These are phyloP conservation scores for Trochalopteron elliotii DNA, from an alignment of 2,113 vertebrate species.

Conservation along the genomic window DNA sequence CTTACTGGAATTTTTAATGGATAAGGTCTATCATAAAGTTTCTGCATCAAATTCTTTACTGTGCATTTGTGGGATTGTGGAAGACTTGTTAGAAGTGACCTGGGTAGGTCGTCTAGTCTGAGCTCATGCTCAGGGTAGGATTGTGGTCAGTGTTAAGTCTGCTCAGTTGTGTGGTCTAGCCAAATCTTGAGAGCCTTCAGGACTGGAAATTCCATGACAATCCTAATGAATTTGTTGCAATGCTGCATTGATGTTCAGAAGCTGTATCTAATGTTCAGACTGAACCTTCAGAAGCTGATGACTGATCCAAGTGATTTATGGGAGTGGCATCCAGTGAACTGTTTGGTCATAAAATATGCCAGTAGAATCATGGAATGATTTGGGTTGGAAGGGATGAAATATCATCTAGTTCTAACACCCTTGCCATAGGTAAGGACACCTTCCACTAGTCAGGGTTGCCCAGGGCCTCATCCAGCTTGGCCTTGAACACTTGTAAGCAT, in stretches of 20 bases:
- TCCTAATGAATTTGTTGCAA: background rate
- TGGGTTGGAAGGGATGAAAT: background rate
- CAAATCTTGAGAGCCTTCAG: background rate
- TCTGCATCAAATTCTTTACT: background rate
- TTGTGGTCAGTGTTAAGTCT: background rate
- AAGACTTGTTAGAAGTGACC: background rate
- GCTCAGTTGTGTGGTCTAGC: background rate
- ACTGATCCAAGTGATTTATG: background rate
- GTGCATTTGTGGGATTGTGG: background rate
- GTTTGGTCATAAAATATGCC: background rate
- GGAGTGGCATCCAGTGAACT: background rate
- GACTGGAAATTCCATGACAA: background rate
- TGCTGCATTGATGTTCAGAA: background rate
- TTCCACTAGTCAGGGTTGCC: background rate
- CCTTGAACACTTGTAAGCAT: background rate
- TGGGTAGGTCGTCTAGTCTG: background rate
- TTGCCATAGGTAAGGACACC: background rate
- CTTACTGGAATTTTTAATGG: background rate
- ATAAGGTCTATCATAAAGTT: background rate
- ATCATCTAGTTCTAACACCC: background rate
- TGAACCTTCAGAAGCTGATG: background rate
- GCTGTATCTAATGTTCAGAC: background rate
- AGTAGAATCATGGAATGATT: background rate
- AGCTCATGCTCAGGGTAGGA: background rate
- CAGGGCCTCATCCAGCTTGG: background rate